Percentiles rank a stretch among this genome's conserved stretches.
These are phyloP conservation scores for Rosalia funebris DNA, from an alignment of 2,888 invertebrate species.

Conservation along the genomic window DNA sequence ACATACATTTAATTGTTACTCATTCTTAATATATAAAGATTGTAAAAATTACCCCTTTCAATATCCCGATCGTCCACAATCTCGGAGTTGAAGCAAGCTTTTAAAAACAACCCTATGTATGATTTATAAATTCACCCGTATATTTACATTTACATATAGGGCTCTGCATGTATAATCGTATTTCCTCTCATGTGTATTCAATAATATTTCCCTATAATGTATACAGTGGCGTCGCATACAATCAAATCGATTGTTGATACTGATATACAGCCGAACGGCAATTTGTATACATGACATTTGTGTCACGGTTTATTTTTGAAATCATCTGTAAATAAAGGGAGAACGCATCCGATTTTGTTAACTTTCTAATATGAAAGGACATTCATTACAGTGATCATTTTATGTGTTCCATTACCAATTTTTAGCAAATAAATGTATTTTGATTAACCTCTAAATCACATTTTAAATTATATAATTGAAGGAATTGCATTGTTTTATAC, in stretches of 20 bases:
- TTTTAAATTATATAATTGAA: no score
- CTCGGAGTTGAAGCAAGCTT: no score
- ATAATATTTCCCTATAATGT: slow-evolving; percentile 8
- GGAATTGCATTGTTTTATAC: no score
- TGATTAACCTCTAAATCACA: no score
- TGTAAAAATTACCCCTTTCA: no score
- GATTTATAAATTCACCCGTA: slow-evolving; percentile 24
- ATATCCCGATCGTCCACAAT: no score
- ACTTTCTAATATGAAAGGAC: background rate
- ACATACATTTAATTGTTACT: no score
- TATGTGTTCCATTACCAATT: no score
- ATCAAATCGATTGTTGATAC: background rate
- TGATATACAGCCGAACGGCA: background rate
- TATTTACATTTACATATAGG: slow-evolving; percentile 23
- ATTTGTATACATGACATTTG: background rate
- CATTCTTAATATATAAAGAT: no score
- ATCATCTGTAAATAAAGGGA: background rate
- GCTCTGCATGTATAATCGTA: slow-evolving; percentile 16
- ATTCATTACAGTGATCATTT: no score
- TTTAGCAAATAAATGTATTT: no score
- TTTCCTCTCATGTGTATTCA: slow-evolving; percentile 22
- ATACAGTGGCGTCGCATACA: slow-evolving; percentile 8
- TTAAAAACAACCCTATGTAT: slow-evolving; percentile 12
- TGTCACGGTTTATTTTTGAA: background rate
- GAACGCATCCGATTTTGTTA: background rate